Evolutionary conservation across 2,113 vertebrate genomes (phyloP), one percentile per base, ranked within the genome.

Genomic region (Oncorhynchus nerka): DNA sequence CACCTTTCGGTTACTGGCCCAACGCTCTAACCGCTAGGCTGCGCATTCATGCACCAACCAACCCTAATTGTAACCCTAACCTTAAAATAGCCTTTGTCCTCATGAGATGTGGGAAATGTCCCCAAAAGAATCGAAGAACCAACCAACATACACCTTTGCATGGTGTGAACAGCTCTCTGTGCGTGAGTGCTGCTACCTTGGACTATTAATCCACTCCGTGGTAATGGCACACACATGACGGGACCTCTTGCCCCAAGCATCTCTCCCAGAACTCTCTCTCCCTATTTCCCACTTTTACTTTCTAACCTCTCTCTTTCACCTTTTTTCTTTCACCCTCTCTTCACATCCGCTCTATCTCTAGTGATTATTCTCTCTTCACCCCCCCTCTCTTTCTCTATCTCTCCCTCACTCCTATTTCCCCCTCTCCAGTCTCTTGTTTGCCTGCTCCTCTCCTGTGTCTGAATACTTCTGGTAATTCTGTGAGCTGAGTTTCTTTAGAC

Each of bases 131-230:
- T 45, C 2, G 39, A 45, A 45, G 39, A 45, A 45, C 39, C 39
- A 45, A 45, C 39, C 39, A 11, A 80, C 59, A 70, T 39, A 62
- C 39, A 71, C 51, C 70, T 49, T 65, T 71, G 45, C 64, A 28
- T 72, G 48, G 26, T 73, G 49, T 45, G 39, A 45, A 45, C 39
- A 32, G 72, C 62, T 45, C 59, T 68, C 12, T 71, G 48, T 75
- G 20, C 68, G 57, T 83, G 57, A 5, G 57, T 51, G 66, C 62
- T 51, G 6, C 73, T 76, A 61, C n/a, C 4, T 26, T 55, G 9
- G 81, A 75, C 73, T 72, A 67, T 45, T 79, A 80, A 83, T 81
- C 74, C 73, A 79, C 78, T 83, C 69, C 30, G 79, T 45, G 78
- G 49, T 81, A 82, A 84, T 68, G 68, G 76, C 28, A 75, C 49